phyloP scores from a whole-genome alignment of 2,797 vertebrate genomes.

The Neopelma chrysocephalum region DNA sequence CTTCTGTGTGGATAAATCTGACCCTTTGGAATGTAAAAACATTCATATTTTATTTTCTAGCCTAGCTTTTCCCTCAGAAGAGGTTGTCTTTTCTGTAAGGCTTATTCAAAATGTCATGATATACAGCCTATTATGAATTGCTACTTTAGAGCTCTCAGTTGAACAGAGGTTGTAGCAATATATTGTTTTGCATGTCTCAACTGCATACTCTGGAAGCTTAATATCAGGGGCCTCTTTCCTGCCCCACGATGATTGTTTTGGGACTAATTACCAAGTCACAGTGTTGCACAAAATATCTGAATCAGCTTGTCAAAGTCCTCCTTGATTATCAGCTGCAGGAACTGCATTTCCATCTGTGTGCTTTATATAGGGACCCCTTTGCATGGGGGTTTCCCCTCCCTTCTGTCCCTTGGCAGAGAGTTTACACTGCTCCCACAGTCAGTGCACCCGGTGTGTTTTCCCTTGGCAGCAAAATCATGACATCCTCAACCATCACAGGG shows the following conservation, averaged over 20 bases:
- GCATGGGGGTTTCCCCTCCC: not conserved
- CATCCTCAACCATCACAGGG: not conserved
- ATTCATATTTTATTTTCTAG: not conserved
- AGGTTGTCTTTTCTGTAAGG: not conserved
- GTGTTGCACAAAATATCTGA: not conserved
- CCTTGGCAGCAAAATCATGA: not conserved
- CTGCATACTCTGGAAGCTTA: not conserved
- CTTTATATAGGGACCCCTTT: not conserved
- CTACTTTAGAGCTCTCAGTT: not conserved
- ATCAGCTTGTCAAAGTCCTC: not conserved
- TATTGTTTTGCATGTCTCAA: not conserved
- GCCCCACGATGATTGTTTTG: not conserved
- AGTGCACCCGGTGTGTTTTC: rapidly evolving
- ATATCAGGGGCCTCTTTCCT: not conserved
- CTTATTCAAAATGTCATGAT: not conserved
- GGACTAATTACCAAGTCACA: not conserved
- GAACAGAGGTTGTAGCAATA: not conserved
- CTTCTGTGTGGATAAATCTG: not conserved
- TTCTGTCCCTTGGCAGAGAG: not conserved
- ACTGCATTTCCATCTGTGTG: not conserved
- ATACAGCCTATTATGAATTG: not conserved
- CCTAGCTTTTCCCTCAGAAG: not conserved
- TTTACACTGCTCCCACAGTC: not conserved
- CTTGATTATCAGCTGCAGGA: not conserved
- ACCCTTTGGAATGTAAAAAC: not conserved